Evolutionary conservation across 1,140 invertebrate species (phyloP), one percentile per base, ranked within the genome.

Genomic region (Trichonephila clavipes): DNA sequence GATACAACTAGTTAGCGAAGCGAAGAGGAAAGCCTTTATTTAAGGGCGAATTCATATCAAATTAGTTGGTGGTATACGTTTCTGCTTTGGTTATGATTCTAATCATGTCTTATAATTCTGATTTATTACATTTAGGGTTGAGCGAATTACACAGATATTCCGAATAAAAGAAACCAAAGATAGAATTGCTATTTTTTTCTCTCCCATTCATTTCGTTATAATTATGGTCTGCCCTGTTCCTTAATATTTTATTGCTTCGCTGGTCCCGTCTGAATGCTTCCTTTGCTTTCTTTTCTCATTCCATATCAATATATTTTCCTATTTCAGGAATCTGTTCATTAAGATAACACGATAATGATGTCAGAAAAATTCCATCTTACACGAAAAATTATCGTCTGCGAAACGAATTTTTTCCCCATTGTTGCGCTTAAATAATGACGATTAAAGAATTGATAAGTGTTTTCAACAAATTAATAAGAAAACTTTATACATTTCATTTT

Each of bases 51-150:
- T 34, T 77, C 69, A 5, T 16, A 5, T 77, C 69, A 16, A 40
- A 34, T 77, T 14, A 24, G 4, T 14, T 77, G 69, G 18, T 77
- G 24, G 34, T 24, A 77, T 77, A 77, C 34, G 28, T 77, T 77
- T 77, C 69, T 77, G 69, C 69, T 77, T 77, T 77, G 28, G 24
- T 77, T 77, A 18, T 28, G 69, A 77, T 77, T 77, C 24, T 14
- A 24, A 77, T 77, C 69, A 77, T 64, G 19, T 64, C 62, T 64
- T 64, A 64, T 77, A 77, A 77, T 77, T 77, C 69, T 18, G 28
- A 34, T 77, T 28, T 72, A 72, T 72, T n/a, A 14, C 24, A 28
- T 72, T 77, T 28, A 77, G 16, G 28, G 12, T 5, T 24, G 69
- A 77, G 24, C 28, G 14, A 77, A 28, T 14, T 16, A 16, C 24